Evolutionary conservation across 2,888 invertebrate species (phyloP), one percentile per base, ranked within the genome.

Genomic region (Harmothoe impar): DNA sequence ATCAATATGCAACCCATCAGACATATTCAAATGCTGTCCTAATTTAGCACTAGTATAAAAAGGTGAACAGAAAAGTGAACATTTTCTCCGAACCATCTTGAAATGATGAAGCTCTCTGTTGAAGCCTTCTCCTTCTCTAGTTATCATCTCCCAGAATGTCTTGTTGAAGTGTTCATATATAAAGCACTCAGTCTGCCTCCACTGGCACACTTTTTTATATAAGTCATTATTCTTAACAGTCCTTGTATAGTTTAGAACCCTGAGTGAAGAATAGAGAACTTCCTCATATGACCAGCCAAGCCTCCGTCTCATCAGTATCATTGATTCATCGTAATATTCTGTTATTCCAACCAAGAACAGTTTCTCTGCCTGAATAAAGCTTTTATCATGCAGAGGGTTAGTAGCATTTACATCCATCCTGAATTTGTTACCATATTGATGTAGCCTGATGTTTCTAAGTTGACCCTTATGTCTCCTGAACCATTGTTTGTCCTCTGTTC

Each of bases 111-210:
- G 7, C 35, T 78, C 78, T 29, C 20, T n/a, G 7, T 29, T n/a
- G 35, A 78, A 78, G 35, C n/a, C 78, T n/a, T 78, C 17, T 20
- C 78, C 35, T 35, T 33, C 20, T 3, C 5, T 3, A 10, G 29
- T 12, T n/a, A 78, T 78, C 35, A 5, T 78, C 7, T 78, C 29
- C 78, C 78, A 78, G 78, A 78, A 29, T 29, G 78, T 78, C 78
- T 78, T 78, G 78, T 78, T 78, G 78, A 78, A 78, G 31, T 78
- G 35, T 31, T 78, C 78, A 78, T 78, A 78, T 29, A 78, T 1
- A 31, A 29, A 78, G 20, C 78, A 78, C 3, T 78, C 78, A 78
- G 29, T 29, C n/a, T 78, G 33, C 20, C 20, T 78, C 78, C 25
- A n/a, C 35, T 78, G 1, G 31, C 78, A 78, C 3, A 78, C 1